Evolutionary conservation across 2,797 vertebrate genomes (phyloP), one percentile per base, ranked within the genome.

Genomic region (Champsocephalus gunnari): DNA sequence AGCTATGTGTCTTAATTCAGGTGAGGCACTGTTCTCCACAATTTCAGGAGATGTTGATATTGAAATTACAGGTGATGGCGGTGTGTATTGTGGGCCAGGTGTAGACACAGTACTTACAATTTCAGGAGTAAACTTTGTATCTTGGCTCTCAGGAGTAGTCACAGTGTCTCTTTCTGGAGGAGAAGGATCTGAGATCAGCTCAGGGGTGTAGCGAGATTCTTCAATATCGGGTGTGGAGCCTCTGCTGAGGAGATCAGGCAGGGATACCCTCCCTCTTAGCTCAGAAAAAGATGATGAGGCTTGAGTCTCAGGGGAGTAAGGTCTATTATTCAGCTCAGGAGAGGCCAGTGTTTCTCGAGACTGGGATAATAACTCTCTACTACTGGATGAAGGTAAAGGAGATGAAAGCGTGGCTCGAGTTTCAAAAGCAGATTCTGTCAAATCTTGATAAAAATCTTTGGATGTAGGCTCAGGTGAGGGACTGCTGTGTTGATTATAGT

Each of bases 161-260:
- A 73, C 28, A 21, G 14, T 41, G 57, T 82, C 63, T 80, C 63
- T 68, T 72, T 10, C 65, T 67, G 61, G 43, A 64, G 69, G 51
- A 7, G 78, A 74, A 41, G 34, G 41, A 50, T 65, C 56, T 62
- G 80, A 90, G 73, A 75, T 72, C 34, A 71, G 65, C 59, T 90
- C 89, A 54, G 83, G 63, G 4, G 45, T 78, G 60, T 32, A 28
- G 24, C 66, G 13, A 64, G 50, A 76, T 45, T 79, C 75, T 58
- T 80, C 73, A 43, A 70, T 76, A 55, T 92, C 90, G 50, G 93
- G 91, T 17, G 92, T 91, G 53, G 81, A 93, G 54, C 69, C 80
- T 89, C 88, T 91, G 67, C 90, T 93, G 24, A 93, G 82, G 44
- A 94, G 84, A 85, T 94, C 91, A 75, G 86, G 92, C 51, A 93